Base-by-base conservation (phyloP, 2,113 vertebrate genomes). In the Thunnus thynnus region DNA sequence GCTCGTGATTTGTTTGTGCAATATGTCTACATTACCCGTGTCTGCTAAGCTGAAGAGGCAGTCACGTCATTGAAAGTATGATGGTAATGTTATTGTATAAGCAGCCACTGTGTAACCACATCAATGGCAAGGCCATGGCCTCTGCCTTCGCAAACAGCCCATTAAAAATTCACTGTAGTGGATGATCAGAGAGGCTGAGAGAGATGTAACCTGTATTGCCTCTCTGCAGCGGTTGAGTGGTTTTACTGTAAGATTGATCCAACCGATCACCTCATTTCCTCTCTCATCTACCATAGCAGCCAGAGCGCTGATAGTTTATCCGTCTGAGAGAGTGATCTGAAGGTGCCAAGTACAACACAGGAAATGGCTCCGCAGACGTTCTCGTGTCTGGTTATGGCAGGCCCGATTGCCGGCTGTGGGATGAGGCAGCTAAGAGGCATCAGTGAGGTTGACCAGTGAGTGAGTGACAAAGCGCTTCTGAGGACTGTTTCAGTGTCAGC, bases 261-360 rank as follows among this genome's bases (percentile, higher is more conserved):
- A 88, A 80, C 76, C 30, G 63, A 89, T 93, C 89, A 85, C 82
- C 82, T 90, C 83, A 90, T 91, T 91, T 94, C 90, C 90, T 92
- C 70, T 82, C 67, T 86, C 63, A 76, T 90, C 67, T 55, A 72
- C 73, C 78, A 75, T 57, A 68, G 83, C 82, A 74, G 90, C 86
- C 80, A 88, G 65, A 79, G 69, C 54, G 5, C 75, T 58, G 85
- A 88, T 77, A 78, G 72, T 87, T 89, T 82, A 75, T 84, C 83
- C 60, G 41, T 89, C 84, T 89, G 73, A 88, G 80, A 90, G 80
- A 88, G 87, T 65, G 73, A 85, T 85, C 72, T 64, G 58, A 67
- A 85, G 68, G 86, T 88, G 88, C 92, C 88, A 92, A 92, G 71
- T 72, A 75, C 80, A 89, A 89, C 84, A 91, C 73, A 84, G 80